phyloP scores from a whole-genome alignment of 2,888 invertebrate genomes.

The Drosophila maculinotata region DNA sequence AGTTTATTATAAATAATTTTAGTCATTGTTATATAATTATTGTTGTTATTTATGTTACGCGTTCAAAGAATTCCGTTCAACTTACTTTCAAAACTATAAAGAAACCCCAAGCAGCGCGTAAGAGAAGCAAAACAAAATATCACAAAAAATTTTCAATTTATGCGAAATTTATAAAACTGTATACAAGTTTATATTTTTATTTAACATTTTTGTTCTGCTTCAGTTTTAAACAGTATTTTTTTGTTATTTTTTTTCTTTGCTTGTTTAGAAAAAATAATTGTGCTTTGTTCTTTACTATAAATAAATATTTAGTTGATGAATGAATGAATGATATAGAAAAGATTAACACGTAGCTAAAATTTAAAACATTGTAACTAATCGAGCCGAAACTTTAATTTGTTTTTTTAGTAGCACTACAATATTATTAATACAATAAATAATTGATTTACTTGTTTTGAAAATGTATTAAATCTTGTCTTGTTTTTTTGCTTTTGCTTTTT shows the following conservation, averaged over 20 bases:
- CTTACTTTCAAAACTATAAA: constrained; percentile 42
- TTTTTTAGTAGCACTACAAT: constrained; percentile 57
- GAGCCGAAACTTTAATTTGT: constrained; percentile 41
- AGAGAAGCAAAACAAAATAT: constrained; percentile 48
- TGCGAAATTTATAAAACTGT: constrained; percentile 23
- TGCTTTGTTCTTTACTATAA: constrained; percentile 53
- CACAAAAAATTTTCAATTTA: constrained; percentile 7
- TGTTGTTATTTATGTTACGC: constrained; percentile 78
- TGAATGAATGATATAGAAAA: constrained; percentile 42
- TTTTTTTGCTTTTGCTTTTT: constrained; percentile 37
- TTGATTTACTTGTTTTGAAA: constrained; percentile 61
- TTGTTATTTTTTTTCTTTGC: constrained; percentile 41
- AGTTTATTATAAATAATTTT: constrained; percentile 73
- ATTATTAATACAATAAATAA: constrained; percentile 60
- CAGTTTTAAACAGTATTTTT: constrained; percentile 71
- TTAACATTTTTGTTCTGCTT: constrained; percentile 43
- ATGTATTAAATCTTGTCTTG: constrained; percentile 40
- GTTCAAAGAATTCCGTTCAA: constrained; percentile 64
- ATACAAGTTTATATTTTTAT: constrained; percentile 29
- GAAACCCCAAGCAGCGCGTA: constrained; percentile 26
- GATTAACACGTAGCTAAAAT: constrained; percentile 59
- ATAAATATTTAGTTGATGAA: constrained; percentile 37
- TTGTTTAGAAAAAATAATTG: constrained; percentile 50
- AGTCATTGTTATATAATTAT: constrained; percentile 81
- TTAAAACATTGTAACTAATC: constrained; percentile 66